Conservation (phyloP, 2,797 vertebrate species). For the Onychomys torridus region DNA sequence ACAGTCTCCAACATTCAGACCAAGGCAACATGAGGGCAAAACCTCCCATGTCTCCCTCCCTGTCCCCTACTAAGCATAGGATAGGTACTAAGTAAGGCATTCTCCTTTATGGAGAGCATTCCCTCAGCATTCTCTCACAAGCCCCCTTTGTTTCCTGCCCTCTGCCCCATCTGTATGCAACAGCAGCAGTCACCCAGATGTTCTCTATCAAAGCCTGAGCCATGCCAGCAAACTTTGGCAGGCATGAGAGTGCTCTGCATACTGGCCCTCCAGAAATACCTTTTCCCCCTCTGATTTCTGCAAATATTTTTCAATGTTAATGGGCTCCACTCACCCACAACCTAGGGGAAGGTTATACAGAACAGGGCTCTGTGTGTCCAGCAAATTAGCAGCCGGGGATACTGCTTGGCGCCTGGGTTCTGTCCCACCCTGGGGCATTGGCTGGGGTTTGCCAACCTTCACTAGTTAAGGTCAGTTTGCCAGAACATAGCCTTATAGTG, state of each 20-base stretch:
- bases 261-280: conserved; percentile 89
- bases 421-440: conserved; percentile 81
- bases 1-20: background rate
- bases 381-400: conserved; percentile 85
- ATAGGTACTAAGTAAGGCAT: conserved; percentile 76
- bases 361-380: conserved; percentile 85
- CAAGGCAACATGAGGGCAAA: background rate
- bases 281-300: conserved; percentile 84
- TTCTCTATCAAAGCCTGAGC: conserved; percentile 90
- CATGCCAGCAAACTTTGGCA: conserved; percentile 91
- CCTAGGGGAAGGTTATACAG: conserved; percentile 81
- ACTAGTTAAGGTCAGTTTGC: conserved; percentile 77
- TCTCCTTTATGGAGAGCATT: conserved; percentile 68
- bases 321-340: conserved; percentile 86
- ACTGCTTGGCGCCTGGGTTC: conserved; percentile 85
- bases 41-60: background rate
- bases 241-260: conserved; percentile 88
- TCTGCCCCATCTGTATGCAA: conserved; percentile 81
- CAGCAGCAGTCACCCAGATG: conserved; percentile 89
- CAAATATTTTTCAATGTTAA: conserved; percentile 91
- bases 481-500: conserved; percentile 82
- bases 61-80: conserved; percentile 67
- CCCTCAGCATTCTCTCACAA: conserved; percentile 85
- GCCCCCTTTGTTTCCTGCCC: conserved; percentile 88
- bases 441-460: conserved; percentile 81